Evolutionary conservation across 2,888 invertebrate genomes (phyloP).

Genomic region (Galerucella calmariensis): DNA sequence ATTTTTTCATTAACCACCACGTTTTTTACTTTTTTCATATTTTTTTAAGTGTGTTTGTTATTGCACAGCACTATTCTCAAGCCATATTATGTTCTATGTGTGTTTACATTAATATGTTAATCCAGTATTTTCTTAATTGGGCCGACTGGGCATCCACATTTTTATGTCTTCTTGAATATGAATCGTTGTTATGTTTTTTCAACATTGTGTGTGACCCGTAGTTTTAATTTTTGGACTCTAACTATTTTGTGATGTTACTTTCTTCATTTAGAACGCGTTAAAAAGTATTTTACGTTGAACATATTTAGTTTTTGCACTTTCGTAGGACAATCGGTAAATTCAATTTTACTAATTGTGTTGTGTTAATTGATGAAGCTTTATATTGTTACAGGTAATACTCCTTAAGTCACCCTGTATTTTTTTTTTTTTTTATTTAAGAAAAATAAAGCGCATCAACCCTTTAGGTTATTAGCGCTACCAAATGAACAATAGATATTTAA

Average conservation of each 20-base stretch:
- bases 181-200: constrained; percentile 15
- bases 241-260: constrained; percentile 6
- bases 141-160: constrained; percentile 22
- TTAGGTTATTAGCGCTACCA: too few relatives aligned
- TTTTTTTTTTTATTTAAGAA: too few relatives aligned
- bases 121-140: constrained; percentile 15
- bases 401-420: neutral
- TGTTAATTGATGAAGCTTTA: too few relatives aligned
- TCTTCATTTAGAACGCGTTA: neutral
- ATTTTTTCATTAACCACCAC: constrained; percentile 7
- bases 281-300: too few relatives aligned
- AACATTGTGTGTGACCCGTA: constrained; percentile 13
- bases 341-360: too few relatives aligned
- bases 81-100: constrained; percentile 42
- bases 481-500: too few relatives aligned
- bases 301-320: neutral
- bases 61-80: constrained; percentile 45
- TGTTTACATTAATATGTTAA: constrained; percentile 13
- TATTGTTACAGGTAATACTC: neutral
- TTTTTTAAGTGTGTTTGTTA: constrained; percentile 49
- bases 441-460: too few relatives aligned
- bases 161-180: neutral
- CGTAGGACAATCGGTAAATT: neutral
- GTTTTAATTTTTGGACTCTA: constrained; percentile 9
- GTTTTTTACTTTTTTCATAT: constrained; percentile 26